Evolutionary conservation across 2,113 vertebrate genomes (phyloP), one percentile per base, ranked within the genome.

Genomic region (Bubo bubo): DNA sequence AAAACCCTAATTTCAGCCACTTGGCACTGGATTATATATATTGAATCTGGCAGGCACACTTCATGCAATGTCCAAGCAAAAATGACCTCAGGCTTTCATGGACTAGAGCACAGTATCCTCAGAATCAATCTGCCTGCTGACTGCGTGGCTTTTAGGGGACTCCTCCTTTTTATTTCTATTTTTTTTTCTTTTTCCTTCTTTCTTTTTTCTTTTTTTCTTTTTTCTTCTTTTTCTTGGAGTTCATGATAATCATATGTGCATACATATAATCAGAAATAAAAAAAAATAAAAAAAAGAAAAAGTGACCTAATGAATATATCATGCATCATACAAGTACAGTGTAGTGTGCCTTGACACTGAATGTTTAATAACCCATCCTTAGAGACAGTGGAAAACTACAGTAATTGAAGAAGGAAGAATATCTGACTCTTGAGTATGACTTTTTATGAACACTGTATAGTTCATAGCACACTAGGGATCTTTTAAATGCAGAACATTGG

Each of bases 341-440:
- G 26, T 49, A 35, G 86, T 74, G 26, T 82, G 73, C 76, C 92
- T 88, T 91, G 95, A 97, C 96, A 97, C 85, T 79, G 90, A 94
- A 84, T 95, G 94, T 97, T 98, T 97, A 97, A 96, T 79, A 94
- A 41, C 53, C 30, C 41, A 64, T 95, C 90, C 94, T 95, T 72
- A 81, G 96, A 97, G 96, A 96, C 70, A 84, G 86, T 60, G 52
- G 76, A 96, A 98, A 97, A 97, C 94, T 98, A 92, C 76, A 88
- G 96, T 97, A 97, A 98, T 96, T 97, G 98, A 97, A 96, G 95
- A 97, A 97, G 88, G 62, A 94, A 96, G 95, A 95, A 88, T 96
- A 97, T 97, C 86, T 95, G 95, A 97, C 93, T 97, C 97, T 41
- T 39, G 84, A 97, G 97, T 84, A 88, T 93, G 95, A 92, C 81